A percentile compares a stretch with the other conserved stretches of the same genome.
Evolutionary conservation across 2,888 invertebrate genomes (phyloP).

Genomic region (Tinea trinotella): DNA sequence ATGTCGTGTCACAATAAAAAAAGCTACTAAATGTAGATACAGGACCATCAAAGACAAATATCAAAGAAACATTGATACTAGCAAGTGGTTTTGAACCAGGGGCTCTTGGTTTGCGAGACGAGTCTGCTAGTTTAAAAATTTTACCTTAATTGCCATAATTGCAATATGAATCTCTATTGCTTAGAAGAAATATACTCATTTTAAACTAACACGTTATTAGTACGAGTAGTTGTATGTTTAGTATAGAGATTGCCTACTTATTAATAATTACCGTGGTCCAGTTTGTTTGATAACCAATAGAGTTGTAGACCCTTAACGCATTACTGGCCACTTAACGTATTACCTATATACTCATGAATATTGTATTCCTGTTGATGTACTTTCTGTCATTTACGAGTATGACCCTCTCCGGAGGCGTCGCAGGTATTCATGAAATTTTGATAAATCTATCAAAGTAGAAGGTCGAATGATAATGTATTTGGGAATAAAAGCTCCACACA

Average conservation of each 20-base stretch:
- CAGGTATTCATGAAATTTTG: conserved; percentile 13
- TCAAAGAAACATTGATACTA: too few species aligned
- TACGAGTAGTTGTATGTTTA: too few species aligned
- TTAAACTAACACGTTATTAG: too few species aligned
- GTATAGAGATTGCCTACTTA: background rate
- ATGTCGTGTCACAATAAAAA: too few species aligned
- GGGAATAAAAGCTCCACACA: background rate
- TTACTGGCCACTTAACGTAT: conserved; percentile 9
- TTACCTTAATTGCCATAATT: too few species aligned
- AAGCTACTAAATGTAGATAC: too few species aligned
- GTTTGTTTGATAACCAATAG: background rate
- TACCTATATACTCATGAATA: conserved; percentile 11
- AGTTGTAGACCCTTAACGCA: background rate
- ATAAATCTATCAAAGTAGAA: conserved; percentile 14
- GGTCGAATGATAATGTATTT: conserved; percentile 12
- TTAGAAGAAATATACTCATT: too few species aligned
- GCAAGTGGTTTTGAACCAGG: too few species aligned
- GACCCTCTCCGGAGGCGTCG: background rate
- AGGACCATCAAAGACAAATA: too few species aligned
- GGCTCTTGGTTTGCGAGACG: too few species aligned
- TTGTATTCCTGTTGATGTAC: conserved; percentile 10
- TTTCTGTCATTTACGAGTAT: background rate
- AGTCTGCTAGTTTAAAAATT: too few species aligned
- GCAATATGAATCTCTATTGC: too few species aligned
- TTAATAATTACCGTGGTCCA: background rate